Evolutionary conservation across 2,113 vertebrate species (phyloP).

Genomic region (Callospermophilus lateralis): DNA sequence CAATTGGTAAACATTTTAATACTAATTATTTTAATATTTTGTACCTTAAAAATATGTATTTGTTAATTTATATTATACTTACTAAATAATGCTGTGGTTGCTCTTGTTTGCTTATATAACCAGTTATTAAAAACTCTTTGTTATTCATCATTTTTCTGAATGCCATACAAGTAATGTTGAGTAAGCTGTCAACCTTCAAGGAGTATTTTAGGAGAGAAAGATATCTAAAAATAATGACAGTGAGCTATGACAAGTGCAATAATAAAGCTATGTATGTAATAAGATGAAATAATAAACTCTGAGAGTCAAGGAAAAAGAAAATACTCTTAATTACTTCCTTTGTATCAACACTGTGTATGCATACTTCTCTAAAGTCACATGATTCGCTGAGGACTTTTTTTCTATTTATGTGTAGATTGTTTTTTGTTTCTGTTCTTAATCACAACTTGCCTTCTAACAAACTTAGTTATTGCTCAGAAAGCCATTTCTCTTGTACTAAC

Average conservation of each 20-base stretch:
- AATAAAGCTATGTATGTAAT: neutral
- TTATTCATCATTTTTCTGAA: slow-evolving; percentile 5
- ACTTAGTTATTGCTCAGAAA: neutral
- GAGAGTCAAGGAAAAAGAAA: neutral
- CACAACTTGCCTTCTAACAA: neutral
- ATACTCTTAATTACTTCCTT: neutral
- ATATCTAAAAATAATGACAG: slow-evolving; percentile 11
- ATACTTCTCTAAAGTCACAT: neutral
- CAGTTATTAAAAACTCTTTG: slow-evolving; percentile 28
- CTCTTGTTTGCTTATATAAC: neutral
- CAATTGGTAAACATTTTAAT: neutral
- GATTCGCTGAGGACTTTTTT: neutral
- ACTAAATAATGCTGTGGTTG: neutral
- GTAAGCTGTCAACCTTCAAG: slow-evolving; percentile 21
- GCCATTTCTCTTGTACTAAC: neutral
- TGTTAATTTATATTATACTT: neutral
- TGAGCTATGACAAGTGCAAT: neutral
- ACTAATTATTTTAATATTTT: neutral
- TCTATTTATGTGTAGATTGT: neutral
- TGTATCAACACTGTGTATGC: neutral
- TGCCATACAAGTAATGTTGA: neutral
- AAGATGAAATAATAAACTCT: neutral
- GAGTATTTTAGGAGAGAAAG: neutral
- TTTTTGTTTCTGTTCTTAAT: neutral
- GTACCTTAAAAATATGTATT: neutral